Evolutionary conservation across 2,888 invertebrate genomes (phyloP).

Genomic region (Icerya purchasi): DNA sequence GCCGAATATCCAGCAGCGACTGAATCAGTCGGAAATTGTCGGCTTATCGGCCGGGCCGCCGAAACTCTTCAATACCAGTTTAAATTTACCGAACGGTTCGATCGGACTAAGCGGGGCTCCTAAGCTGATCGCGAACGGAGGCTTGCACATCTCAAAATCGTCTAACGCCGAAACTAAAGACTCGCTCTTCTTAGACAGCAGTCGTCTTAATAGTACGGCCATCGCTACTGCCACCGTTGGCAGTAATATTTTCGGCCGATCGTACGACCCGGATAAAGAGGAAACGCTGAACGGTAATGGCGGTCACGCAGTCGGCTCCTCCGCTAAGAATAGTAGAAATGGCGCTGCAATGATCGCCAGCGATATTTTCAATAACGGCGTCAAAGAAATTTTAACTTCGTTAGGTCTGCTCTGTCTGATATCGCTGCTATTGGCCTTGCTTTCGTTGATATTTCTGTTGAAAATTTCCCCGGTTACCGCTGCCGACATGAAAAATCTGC

Average conservation of each 20-base stretch:
- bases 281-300: conserved; percentile 10
- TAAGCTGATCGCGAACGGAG: conserved; percentile 28
- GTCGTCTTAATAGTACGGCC: conserved; percentile 22
- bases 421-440: conserved; percentile 56
- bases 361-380: conserved; percentile 25
- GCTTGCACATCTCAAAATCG: conserved; percentile 35
- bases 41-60: background rate
- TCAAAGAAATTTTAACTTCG: conserved; percentile 62
- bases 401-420: conserved; percentile 66
- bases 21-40: conserved; percentile 2
- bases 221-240: conserved; percentile 24
- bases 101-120: background rate
- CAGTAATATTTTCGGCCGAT: conserved; percentile 16
- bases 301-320: too few relatives aligned
- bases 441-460: conserved; percentile 63
- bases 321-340: conserved; percentile 1
- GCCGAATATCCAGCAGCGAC: background rate
- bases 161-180: conserved; percentile 17
- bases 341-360: background rate
- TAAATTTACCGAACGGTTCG: conserved; percentile 1
- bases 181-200: conserved; percentile 19
- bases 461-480: conserved; percentile 52
- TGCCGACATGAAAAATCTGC: conserved; percentile 29
- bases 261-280: conserved; percentile 20
- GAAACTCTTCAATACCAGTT: too few relatives aligned